These are phyloP conservation scores for Nymphicus hollandicus DNA, from an alignment of 2,113 vertebrate species.

Conservation along the genomic window DNA sequence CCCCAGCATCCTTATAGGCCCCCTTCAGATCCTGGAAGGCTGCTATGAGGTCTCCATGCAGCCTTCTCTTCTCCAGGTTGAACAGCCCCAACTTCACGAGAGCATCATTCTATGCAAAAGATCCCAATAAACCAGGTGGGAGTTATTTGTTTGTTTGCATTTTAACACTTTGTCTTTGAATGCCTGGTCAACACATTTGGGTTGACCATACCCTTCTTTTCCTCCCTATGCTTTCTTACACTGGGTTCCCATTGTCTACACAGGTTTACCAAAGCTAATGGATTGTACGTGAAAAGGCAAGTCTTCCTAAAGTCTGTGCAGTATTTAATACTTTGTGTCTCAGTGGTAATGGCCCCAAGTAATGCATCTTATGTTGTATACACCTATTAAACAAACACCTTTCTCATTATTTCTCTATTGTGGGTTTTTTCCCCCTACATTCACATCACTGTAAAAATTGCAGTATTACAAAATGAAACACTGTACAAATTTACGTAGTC, in stretches of 20 bases:
- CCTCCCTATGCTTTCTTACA: not conserved
- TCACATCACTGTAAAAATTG: not conserved
- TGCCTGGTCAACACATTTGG: not conserved
- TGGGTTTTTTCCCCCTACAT: accelerated
- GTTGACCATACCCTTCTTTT: not conserved
- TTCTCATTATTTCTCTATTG: not conserved
- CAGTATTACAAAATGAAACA: not conserved
- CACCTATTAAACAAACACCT: not conserved
- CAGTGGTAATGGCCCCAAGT: not conserved
- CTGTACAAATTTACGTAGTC: not conserved
- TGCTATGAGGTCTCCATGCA: too few relatives aligned
- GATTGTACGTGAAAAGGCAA: not conserved
- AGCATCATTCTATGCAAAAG: not conserved
- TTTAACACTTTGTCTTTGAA: accelerated
- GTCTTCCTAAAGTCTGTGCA: not conserved
- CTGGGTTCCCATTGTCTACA: not conserved
- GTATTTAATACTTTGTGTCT: not conserved
- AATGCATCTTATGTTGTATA: not conserved
- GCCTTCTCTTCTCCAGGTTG: too few relatives aligned
- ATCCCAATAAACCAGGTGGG: not conserved
- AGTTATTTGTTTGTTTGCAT: not conserved
- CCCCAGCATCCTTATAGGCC: too few relatives aligned
- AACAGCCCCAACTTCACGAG: not conserved
- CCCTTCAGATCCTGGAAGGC: too few relatives aligned
- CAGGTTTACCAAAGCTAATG: not conserved